Percentiles rank a stretch among this genome's conserved stretches.
phyloP scores from a whole-genome alignment of 1,140 invertebrate species.

The Megathymus violae region DNA sequence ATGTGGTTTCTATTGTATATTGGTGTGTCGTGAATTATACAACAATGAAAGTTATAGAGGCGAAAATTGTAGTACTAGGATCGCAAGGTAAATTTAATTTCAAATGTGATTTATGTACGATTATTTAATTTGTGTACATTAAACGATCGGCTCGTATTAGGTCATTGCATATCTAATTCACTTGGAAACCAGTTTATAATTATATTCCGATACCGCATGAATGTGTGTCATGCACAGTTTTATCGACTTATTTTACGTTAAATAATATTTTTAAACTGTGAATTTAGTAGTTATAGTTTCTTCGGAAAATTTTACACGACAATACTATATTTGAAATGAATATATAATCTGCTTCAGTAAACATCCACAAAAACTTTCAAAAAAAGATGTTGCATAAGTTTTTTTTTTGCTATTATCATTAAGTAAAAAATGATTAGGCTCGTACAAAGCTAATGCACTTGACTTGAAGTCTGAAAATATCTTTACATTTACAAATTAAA shows the following conservation, averaged over 20 bases:
- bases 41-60: conserved; percentile 89
- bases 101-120: conserved; percentile 25
- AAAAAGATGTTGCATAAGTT: too few species aligned
- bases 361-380: too few species aligned
- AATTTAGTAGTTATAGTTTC: too few species aligned
- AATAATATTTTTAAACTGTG: background rate
- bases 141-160: conserved; percentile 25
- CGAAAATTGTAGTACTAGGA: conserved; percentile 92
- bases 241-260: background rate
- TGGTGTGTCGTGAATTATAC: conserved; percentile 28
- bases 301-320: too few species aligned
- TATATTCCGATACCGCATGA: conserved; percentile 11
- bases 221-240: background rate
- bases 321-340: too few species aligned
- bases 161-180: conserved; percentile 15
- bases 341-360: too few species aligned
- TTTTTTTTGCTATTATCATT: too few species aligned
- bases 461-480: too few species aligned
- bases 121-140: conserved; percentile 8
- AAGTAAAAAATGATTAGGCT: too few species aligned
- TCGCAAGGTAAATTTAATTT: conserved; percentile 87
- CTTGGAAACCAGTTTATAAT: conserved; percentile 24
- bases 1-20: conserved; percentile 40
- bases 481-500: too few species aligned
- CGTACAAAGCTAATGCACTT: too few species aligned